Base-by-base conservation (phyloP, 2,888 invertebrate genomes). In the Lasioglossum leucozonium region DNA sequence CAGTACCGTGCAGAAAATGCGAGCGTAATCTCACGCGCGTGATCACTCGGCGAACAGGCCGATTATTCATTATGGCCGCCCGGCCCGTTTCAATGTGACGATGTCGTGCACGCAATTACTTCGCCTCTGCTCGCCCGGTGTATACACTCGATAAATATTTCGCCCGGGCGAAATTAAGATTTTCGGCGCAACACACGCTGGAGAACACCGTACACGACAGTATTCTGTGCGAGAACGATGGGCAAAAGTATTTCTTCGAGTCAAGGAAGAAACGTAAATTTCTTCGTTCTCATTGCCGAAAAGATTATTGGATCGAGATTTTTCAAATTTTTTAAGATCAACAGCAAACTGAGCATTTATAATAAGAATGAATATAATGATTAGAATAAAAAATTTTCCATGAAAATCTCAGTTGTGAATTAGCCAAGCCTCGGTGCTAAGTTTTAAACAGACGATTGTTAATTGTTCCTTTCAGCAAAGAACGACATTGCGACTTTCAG, bases 91-190 rank as follows among this genome's bases (percentile, higher is more conserved):
- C 88, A 72, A 81, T 83, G 76, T 47, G 89, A 87, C 92, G 90
- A 89, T 87, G 92, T 88, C 86, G 85, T 86, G 88, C 93, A 91
- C 91, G 92, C 92, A 92, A 93, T 93, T 92, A 92, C 91, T 91
- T 89, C 80, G 87, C 84, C 88, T 62, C 30, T 30, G 87, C 89
- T 88, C 88, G 44, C n/a, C 71, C 18, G 58, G 88, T 62, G 30
- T 62, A n/a, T n/a, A 30, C 65, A 80, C 88, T 87, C 91, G 92
- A 93, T 92, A 93, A 93, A 92, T 91, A 93, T 91, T 92, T 92
- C 83, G 81, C 87, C 80, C 87, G 82, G 65, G 87, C 82, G 71
- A 80, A 85, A 85, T 87, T 81, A 83, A 89, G 88, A 81, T 85
- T 67, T 88, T 87, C 71, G 83, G 79, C 47, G 11, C 37, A 62